A percentile compares a stretch with the other conserved stretches of the same genome.
phyloP scores from a whole-genome alignment of 1,140 invertebrate species.

The Phymorhynchus buccinoides region DNA sequence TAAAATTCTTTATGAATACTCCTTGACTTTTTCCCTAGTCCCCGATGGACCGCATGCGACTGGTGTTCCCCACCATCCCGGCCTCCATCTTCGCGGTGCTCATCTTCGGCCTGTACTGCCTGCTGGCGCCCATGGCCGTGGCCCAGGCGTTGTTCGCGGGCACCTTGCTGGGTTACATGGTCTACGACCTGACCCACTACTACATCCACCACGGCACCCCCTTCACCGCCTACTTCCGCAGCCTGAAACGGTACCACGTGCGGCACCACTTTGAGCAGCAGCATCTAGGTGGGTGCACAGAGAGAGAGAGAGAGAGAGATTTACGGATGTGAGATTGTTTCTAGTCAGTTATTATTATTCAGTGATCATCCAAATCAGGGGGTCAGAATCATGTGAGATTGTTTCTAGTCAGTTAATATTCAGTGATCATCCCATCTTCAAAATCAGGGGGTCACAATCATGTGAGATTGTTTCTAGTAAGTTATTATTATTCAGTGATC shows the following conservation, averaged over 20 bases:
- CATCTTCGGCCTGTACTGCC: conserved; percentile 67
- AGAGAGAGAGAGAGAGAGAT: not conserved
- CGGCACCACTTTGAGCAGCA: conserved; percentile 67
- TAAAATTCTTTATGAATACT: too few relatives aligned
- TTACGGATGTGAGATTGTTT: not conserved
- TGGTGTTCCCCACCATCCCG: conserved; percentile 74
- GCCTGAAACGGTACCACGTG: conserved; percentile 65
- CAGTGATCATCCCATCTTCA: too few relatives aligned
- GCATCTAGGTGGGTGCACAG: conserved; percentile 54
- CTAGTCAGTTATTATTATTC: not conserved
- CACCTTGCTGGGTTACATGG: conserved; percentile 57
- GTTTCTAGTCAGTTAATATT: not conserved
- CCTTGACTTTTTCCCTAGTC: conserved; percentile 51
- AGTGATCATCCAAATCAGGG: too few relatives aligned
- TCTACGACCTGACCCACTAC: conserved; percentile 72
- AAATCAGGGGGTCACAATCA: too few relatives aligned
- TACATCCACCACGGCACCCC: conserved; percentile 73
- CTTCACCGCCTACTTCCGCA: conserved; percentile 55
- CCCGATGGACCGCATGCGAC: conserved; percentile 72
- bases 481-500: not conserved
- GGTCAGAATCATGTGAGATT: not conserved
- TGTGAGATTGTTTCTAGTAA: not conserved
- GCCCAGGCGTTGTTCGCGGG: conserved; percentile 68
- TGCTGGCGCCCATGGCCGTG: conserved; percentile 64
- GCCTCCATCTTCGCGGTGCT: conserved; percentile 67